Percentiles rank a stretch among this genome's conserved stretches.
Evolutionary conservation across 2,797 vertebrate species (phyloP).

Genomic region (Gouania willdenowi): DNA sequence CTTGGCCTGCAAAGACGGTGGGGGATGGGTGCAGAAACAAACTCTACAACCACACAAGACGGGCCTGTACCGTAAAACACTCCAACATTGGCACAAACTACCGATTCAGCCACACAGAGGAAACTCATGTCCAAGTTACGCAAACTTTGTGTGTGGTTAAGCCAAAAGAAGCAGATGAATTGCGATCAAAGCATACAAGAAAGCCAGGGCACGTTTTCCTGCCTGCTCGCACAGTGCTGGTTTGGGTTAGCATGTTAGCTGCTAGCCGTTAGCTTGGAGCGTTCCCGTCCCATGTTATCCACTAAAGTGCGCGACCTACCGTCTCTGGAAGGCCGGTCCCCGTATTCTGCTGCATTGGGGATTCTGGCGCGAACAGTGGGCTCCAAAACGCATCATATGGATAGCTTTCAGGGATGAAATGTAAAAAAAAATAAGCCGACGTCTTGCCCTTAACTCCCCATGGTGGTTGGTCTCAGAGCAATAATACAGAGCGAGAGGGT

Average conservation of each 20-base stretch:
- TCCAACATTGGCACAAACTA: constrained; percentile 15
- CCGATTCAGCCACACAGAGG: not conserved
- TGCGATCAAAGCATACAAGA: constrained; percentile 44
- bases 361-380: constrained; percentile 59
- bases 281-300: constrained; percentile 55
- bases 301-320: constrained; percentile 63
- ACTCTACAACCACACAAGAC: constrained; percentile 73
- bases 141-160: constrained; percentile 9
- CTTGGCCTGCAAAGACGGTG: constrained; percentile 74
- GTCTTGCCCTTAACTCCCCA: constrained; percentile 69
- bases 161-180: not conserved
- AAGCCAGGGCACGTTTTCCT: constrained; percentile 70
- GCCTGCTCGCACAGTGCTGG: constrained; percentile 46
- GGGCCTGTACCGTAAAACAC: constrained; percentile 60
- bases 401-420: constrained; percentile 46
- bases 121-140: constrained; percentile 4
- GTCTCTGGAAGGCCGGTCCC: constrained; percentile 71
- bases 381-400: constrained; percentile 65
- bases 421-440: constrained; percentile 56
- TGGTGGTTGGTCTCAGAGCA: constrained; percentile 65
- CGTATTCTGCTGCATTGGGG: constrained; percentile 72
- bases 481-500: constrained; percentile 57
- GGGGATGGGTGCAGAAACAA: constrained; percentile 76
- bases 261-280: constrained; percentile 34
- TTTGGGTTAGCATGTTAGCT: constrained; percentile 44